Evolutionary conservation across 2,888 invertebrate genomes (phyloP), one percentile per base, ranked within the genome.

Genomic region (Taphrorychus bicolor): DNA sequence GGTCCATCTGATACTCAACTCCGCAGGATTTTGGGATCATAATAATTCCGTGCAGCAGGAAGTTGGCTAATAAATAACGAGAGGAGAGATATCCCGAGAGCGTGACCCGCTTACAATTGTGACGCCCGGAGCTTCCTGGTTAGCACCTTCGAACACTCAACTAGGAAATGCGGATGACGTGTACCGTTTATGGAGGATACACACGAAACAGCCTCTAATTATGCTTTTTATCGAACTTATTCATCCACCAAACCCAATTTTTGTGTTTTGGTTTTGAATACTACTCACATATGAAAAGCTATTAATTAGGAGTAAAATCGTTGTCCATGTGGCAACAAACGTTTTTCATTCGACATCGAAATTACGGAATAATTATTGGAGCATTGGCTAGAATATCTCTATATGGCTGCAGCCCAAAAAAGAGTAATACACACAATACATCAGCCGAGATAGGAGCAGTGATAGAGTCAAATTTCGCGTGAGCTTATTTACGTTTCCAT

Each of bases 31-130:
- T 32, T 1, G 9, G 32, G 32, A 32, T 32, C 11, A 32, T 32
- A 32, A 32, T 32, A 32, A 32, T 32, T 32, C 32, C 32, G 32
- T 32, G 32, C 32, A 32, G 9, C 32, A 32, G 32, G 32, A 32
- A 32, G 32, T 32, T 32, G 32, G 32, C 66, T 41, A 60, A 66
- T 66, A 66, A 66, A 66, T 66, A 66, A 66, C 60, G n/a, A 49
- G 56, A 49, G 56, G 51, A 60, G 66, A 49, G 66, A 60, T 66
- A 66, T 66, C 23, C 56, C 17, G 49, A 19, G 23, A 56, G 66
- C 66, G 66, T 66, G 66, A 66, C 66, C 49, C 51, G 66, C 24
- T 66, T 66, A 59, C 65, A 53, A 65, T 53, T 45, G n/a, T 32
- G 59, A 40, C 24, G 59, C 65, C 40, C 17, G 53, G 5, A 54